phyloP scores from a whole-genome alignment of 2,113 vertebrate genomes.

The Melanerpes aurifrons region DNA sequence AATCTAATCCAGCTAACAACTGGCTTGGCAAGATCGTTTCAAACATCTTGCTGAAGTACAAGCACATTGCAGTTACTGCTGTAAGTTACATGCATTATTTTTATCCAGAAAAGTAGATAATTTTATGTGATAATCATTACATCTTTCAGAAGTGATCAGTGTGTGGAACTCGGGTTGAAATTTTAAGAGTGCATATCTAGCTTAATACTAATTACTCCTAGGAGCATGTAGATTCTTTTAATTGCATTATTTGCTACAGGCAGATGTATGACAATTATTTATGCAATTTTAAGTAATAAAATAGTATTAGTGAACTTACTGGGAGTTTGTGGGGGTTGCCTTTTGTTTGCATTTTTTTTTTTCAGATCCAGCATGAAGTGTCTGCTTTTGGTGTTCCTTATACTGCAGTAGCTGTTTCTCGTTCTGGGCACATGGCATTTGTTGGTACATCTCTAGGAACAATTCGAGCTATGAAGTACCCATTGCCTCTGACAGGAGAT shows the following conservation, averaged over 20 bases:
- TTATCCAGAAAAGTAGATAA: background rate
- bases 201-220: background rate
- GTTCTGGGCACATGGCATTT: constrained; percentile 85
- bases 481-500: constrained; percentile 82
- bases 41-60: background rate
- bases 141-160: background rate
- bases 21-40: background rate
- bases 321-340: background rate
- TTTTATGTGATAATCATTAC: background rate
- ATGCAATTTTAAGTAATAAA: background rate
- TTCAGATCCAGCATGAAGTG: constrained; percentile 86
- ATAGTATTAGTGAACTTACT: background rate
- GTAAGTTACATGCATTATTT: background rate
- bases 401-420: constrained; percentile 84
- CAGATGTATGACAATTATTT: background rate
- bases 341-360: background rate
- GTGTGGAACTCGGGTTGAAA: background rate
- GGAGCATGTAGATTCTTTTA: background rate
- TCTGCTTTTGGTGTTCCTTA: constrained; percentile 79
- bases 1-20: background rate
- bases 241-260: background rate
- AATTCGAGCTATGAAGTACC: constrained; percentile 88
- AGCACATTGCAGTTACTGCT: background rate
- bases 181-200: background rate
- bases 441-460: constrained; percentile 88